These are phyloP conservation scores for Acipenser ruthenus DNA, from an alignment of 2,797 vertebrate genomes.

Conservation along the genomic window DNA sequence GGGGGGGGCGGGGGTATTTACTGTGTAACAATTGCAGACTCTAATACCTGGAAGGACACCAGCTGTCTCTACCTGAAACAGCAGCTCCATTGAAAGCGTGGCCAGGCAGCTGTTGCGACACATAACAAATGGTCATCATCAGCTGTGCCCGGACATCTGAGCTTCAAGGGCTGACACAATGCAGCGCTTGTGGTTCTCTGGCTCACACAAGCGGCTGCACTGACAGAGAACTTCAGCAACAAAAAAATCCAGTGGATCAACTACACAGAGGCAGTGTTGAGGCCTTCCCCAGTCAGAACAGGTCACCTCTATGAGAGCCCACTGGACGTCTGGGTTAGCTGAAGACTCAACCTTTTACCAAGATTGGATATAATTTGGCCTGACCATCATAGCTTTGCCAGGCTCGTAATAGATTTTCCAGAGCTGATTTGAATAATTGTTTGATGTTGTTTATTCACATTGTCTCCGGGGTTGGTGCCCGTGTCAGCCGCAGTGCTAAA, in stretches of 20 bases:
- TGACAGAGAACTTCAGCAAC: too few relatives aligned
- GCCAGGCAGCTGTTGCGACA: constrained; percentile 60
- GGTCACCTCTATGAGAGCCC: too few relatives aligned
- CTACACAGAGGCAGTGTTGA: too few relatives aligned
- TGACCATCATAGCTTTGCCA: too few relatives aligned
- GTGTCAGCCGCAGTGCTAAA: too few relatives aligned
- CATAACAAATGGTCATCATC: constrained; percentile 61
- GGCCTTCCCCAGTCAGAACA: too few relatives aligned
- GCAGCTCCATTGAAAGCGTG: constrained; percentile 51
- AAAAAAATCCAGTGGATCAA: too few relatives aligned
- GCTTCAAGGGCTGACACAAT: constrained; percentile 47
- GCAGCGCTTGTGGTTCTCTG: constrained; percentile 44
- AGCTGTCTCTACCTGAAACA: constrained; percentile 72
- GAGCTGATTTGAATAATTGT: too few relatives aligned
- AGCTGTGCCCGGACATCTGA: constrained; percentile 59
- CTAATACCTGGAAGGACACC: constrained; percentile 53
- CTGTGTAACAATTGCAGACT: constrained; percentile 6
- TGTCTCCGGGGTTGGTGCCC: too few relatives aligned
- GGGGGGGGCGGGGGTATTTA: not conserved
- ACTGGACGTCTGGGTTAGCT: not conserved
- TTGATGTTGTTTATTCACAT: too few relatives aligned
- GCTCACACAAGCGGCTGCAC: constrained; percentile 15
- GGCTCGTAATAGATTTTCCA: too few relatives aligned
- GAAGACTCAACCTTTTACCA: not conserved
- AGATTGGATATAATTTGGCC: too few relatives aligned